Percentiles rank a stretch among this genome's conserved stretches.
Evolutionary conservation across 1,140 invertebrate genomes (phyloP).

Genomic region (Diplogasteroides magnus): DNA sequence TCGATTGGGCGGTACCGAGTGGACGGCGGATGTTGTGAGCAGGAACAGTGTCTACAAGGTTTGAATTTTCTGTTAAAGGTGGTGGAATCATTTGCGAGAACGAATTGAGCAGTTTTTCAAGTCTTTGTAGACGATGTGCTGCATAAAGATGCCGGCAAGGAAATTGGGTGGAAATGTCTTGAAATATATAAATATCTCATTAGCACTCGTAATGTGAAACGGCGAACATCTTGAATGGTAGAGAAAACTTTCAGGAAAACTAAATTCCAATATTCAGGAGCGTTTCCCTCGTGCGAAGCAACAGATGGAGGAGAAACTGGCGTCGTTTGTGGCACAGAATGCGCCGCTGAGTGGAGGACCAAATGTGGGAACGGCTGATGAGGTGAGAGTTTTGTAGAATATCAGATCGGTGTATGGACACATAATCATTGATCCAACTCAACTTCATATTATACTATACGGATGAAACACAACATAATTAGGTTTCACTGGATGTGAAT

Average conservation of each 20-base stretch:
- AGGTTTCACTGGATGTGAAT: too few relatives aligned
- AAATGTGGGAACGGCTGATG: too few relatives aligned
- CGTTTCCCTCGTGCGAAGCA: slow-evolving; percentile 54
- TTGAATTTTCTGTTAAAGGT: slow-evolving; percentile 51
- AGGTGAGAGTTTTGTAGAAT: too few relatives aligned
- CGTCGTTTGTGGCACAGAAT: slow-evolving; percentile 56
- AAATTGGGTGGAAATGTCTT: too few relatives aligned
- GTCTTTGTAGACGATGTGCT: slow-evolving; percentile 18
- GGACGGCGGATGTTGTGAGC: slow-evolving; percentile 32
- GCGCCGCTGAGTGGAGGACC: slow-evolving; percentile 37
- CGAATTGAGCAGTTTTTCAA: too few relatives aligned
- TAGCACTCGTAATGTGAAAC: slow-evolving; percentile 13
- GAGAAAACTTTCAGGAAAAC: neutral
- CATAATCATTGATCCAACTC: too few relatives aligned
- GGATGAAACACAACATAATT: too few relatives aligned
- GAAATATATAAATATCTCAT: too few relatives aligned
- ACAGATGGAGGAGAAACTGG: slow-evolving; percentile 60
- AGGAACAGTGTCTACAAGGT: slow-evolving; percentile 60
- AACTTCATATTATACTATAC: too few relatives aligned
- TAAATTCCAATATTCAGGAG: slow-evolving; percentile 4
- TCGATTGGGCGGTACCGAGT: slow-evolving; percentile 29
- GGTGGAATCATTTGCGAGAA: too few relatives aligned
- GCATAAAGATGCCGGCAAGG: too few relatives aligned
- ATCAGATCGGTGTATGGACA: too few relatives aligned
- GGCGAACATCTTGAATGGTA: slow-evolving; percentile 13